Evolutionary conservation across 64 coral and sea anemone genomes (phyloP).

Genomic region (Montipora sp.): DNA sequence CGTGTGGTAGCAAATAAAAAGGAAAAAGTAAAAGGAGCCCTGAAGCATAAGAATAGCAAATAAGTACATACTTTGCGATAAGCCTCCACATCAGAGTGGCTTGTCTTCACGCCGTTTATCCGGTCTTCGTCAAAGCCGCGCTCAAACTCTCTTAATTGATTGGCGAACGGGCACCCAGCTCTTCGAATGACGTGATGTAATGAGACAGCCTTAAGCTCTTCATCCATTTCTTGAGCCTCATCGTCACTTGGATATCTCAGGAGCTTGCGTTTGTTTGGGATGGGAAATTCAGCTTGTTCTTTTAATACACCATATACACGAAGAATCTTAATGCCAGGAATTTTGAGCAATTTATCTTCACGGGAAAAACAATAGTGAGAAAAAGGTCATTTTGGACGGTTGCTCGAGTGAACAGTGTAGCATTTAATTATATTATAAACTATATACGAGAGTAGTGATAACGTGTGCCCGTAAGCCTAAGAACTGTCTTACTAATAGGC

Average conservation of each 20-base stretch:
- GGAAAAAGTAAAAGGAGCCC: not conserved
- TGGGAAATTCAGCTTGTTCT: conserved; percentile 77
- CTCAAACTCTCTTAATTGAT: conserved; percentile 45
- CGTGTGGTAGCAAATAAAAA: no score
- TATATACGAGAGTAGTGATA: no score
- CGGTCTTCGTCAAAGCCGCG: conserved; percentile 32
- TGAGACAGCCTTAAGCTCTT: conserved; percentile 53
- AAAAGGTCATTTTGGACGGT: not conserved
- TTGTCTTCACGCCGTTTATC: not conserved
- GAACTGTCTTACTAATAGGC: no score
- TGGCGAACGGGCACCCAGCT: conserved; percentile 35
- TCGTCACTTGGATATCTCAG: conserved; percentile 37
- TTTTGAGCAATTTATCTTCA: conserved; percentile 78
- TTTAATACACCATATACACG: conserved; percentile 70
- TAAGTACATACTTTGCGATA: conserved; percentile 56
- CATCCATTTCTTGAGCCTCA: conserved; percentile 12
- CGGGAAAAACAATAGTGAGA: not conserved
- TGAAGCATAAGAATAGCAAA: not conserved
- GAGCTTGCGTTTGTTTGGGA: conserved; percentile 69
- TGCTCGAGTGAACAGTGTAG: not conserved
- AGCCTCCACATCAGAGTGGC: conserved; percentile 28
- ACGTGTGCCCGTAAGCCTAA: no score
- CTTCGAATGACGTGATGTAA: conserved; percentile 79
- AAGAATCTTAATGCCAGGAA: conserved; percentile 71
- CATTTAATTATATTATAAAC: no score